A percentile compares a stretch with the other conserved stretches of the same genome.
Evolutionary conservation across 2,113 vertebrate species (phyloP).

Genomic region (Hippoglossus stenolepis): DNA sequence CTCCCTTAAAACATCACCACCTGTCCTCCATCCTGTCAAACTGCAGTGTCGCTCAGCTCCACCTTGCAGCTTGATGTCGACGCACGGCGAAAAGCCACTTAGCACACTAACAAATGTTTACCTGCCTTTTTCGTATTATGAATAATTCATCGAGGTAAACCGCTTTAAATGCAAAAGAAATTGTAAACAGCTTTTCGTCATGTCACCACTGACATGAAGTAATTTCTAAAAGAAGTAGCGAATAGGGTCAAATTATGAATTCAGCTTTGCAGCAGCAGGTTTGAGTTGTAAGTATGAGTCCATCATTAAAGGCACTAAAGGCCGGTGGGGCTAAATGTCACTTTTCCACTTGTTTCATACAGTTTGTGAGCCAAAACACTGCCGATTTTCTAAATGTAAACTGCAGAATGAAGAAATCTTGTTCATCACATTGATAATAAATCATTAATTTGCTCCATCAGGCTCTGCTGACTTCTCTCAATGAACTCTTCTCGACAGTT

Average conservation of each 20-base stretch:
- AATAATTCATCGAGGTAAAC: slow-evolving; percentile 27
- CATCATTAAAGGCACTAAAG: not conserved
- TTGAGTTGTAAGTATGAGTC: not conserved
- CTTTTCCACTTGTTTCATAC: no score
- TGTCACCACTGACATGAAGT: not conserved
- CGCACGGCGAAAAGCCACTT: slow-evolving; percentile 16
- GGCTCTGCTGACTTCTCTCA: no score
- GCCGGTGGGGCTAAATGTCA: no score
- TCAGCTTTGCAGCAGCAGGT: not conserved
- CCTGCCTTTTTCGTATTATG: not conserved
- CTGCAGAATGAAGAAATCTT: no score
- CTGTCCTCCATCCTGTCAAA: slow-evolving; percentile 25
- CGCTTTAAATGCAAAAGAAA: not conserved
- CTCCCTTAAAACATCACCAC: not conserved
- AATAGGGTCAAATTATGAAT: not conserved
- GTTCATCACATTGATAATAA: no score
- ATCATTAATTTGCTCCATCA: no score
- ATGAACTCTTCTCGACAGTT: no score
- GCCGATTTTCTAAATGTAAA: no score
- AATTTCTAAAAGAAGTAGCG: not conserved
- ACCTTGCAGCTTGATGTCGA: slow-evolving; percentile 20
- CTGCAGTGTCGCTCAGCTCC: slow-evolving; percentile 37
- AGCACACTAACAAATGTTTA: slow-evolving; percentile 19
- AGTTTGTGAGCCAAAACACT: no score
- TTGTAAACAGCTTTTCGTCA: not conserved